phyloP scores from a whole-genome alignment of 2,888 invertebrate species.

The Stegana nigrithorax region DNA sequence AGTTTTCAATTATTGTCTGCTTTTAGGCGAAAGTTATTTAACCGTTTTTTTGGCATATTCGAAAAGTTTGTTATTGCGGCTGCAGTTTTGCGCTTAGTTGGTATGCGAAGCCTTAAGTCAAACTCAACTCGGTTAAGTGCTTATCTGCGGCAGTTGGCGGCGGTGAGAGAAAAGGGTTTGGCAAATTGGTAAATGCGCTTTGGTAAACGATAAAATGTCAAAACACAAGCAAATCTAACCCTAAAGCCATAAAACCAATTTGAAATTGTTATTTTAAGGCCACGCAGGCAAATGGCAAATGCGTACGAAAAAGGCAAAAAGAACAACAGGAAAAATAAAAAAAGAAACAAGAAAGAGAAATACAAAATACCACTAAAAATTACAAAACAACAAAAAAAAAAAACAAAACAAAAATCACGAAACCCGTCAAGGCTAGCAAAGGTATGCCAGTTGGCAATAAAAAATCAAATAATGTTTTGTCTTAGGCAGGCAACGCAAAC shows the following conservation, averaged over 20 bases:
- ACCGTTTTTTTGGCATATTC: neutral
- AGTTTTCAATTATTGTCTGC: constrained; percentile 8
- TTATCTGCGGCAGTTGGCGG: neutral
- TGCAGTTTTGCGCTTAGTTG: neutral
- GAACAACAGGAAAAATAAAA: neutral
- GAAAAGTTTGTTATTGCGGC: neutral
- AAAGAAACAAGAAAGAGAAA: neutral
- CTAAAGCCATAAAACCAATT: constrained; percentile 60
- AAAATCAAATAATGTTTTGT: constrained; percentile 55
- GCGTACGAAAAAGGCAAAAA: too few relatives aligned
- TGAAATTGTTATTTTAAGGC: constrained; percentile 61
- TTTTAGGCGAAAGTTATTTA: neutral
- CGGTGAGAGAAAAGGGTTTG: constrained; percentile 3
- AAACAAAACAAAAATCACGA: constrained; percentile 12
- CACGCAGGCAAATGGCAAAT: constrained; percentile 42
- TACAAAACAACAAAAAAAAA: constrained; percentile 21
- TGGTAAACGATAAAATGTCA: constrained; percentile 43
- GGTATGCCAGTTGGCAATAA: constrained; percentile 46
- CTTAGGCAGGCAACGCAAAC: constrained; percentile 25
- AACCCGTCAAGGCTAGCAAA: constrained; percentile 19
- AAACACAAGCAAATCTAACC: constrained; percentile 45
- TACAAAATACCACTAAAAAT: neutral
- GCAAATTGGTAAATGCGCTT: constrained; percentile 50
- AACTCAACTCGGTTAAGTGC: constrained; percentile 7
- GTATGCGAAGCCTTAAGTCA: neutral